Conservation (phyloP, 2,113 vertebrate genomes). For the Xiphophorus couchianus region DNA sequence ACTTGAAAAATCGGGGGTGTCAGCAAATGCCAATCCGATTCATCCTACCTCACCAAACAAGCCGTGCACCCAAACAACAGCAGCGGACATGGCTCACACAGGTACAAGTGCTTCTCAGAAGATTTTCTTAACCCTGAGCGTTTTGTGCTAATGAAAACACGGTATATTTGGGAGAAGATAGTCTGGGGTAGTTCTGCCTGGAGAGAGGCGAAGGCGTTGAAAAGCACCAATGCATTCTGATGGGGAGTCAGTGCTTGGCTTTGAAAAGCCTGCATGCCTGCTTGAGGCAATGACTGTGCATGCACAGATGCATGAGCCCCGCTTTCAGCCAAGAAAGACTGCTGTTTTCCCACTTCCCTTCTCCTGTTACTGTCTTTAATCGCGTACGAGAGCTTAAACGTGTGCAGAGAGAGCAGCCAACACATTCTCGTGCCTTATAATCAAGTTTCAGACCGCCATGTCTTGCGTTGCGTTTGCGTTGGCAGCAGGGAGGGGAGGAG, state of each 20-base stretch:
- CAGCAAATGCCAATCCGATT: constrained; percentile 61
- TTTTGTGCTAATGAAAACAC: background rate
- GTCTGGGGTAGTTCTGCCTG: constrained; percentile 6
- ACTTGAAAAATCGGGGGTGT: constrained; percentile 56
- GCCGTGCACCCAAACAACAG: constrained; percentile 1
- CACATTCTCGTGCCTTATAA: constrained; percentile 6
- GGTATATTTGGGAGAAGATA: background rate
- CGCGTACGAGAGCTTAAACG: constrained; percentile 8
- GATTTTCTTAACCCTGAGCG: no score
- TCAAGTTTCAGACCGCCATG: constrained; percentile 48
- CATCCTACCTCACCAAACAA: constrained; percentile 55
- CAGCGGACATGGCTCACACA: background rate
- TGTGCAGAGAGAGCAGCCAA: background rate
- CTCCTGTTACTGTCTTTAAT: constrained; percentile 20
- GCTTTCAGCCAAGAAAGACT: background rate
- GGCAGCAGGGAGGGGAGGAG: constrained; percentile 47
- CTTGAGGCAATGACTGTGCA: background rate
- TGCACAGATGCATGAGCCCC: constrained; percentile 16
- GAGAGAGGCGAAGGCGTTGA: background rate
- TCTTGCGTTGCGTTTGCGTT: constrained; percentile 47
- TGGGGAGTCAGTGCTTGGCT: background rate
- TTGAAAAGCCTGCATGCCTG: background rate
- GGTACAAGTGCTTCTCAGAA: background rate
- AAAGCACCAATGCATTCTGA: background rate
- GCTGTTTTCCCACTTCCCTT: background rate